Conservation (phyloP, 64 coral and sea anemone genomes). For the Cladopsammia gracilis region DNA sequence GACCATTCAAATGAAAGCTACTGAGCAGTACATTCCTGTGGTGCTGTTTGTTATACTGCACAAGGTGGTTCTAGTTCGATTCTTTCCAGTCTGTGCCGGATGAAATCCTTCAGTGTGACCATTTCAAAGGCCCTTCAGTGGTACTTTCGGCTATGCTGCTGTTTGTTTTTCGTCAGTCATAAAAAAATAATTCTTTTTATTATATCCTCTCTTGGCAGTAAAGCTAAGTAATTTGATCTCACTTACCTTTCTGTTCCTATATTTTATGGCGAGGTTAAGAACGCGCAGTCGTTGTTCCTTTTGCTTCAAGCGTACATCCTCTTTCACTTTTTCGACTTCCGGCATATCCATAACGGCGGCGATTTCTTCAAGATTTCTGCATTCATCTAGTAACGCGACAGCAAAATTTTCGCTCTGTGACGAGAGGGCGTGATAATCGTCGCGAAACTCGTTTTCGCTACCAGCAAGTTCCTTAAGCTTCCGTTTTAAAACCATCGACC, state of each 20-base stretch:
- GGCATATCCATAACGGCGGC: slow-evolving; percentile 79
- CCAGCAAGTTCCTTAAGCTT: slow-evolving; percentile 46
- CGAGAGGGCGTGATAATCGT: slow-evolving; percentile 57
- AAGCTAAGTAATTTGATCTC: not conserved
- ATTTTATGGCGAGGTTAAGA: slow-evolving; percentile 87
- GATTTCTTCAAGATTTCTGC: slow-evolving; percentile 80
- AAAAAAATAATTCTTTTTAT: no score
- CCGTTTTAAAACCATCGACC: slow-evolving; percentile 37
- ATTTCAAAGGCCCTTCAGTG: no score
- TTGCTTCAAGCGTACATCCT: not conserved
- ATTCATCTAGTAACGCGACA: slow-evolving; percentile 63
- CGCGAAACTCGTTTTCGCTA: slow-evolving; percentile 71
- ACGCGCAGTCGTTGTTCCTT: slow-evolving; percentile 54
- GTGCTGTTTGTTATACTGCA: no score
- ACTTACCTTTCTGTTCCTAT: slow-evolving; percentile 83
- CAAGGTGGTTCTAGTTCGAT: no score
- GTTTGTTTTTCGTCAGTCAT: no score
- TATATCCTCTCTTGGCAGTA: no score
- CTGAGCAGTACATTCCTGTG: no score
- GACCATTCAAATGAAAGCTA: no score
- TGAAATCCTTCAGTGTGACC: no score
- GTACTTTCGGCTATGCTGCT: no score
- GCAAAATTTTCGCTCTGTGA: slow-evolving; percentile 83
- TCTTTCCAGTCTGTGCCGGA: no score
- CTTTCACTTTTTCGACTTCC: slow-evolving; percentile 28